Base-by-base conservation (phyloP, 2,888 invertebrate species). In the Trichopria drosophilae region DNA sequence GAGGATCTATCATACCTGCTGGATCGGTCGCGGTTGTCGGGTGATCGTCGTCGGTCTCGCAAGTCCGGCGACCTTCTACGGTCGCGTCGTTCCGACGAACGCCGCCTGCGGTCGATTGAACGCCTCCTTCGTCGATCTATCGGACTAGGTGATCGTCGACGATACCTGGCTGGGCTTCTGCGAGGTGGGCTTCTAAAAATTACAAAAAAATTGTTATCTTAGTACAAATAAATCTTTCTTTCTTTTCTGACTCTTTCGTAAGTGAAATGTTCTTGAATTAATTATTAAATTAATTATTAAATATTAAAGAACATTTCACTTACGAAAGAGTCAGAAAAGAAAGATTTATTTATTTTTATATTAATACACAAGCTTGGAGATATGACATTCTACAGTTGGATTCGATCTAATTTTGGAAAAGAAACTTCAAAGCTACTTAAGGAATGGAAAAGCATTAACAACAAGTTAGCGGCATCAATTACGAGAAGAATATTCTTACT, bases 101-200 rank as follows among this genome's bases (percentile, higher is more conserved):
- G 61, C 15, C 72, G 69, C 15, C 75, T 61, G 31, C 71, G 73
- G 45, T 75, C 74, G 4, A 68, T 57, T 1, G 74, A 72, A 24
- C 73, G 69, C 24, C 73, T 58, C 37, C 74, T 61, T 3, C 74
- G 69, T 12, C 72, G 59, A 22, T 71, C 69, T 4, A 7, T 7
- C 1, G 71, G 71, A 54, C 73, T 74, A 12, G 73, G 74, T 10
- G 74, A 74, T 63, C 74, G 64, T 18, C 75, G 69, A 20, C 74
- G 67, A 43, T 74, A 74, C 7, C 74, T 63, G 10, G 63, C 63
- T 6, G 75, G 74, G 42, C 73, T 74, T 54, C 75, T 64, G 6
- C 74, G 71, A 6, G 68, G 68, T 9, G 75, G 72, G 46, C 72
- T 75, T 37, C 62, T 66, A 20, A 28, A 41, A 50, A 15, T 55